Base-by-base conservation (phyloP, 2,113 vertebrate species). In the Pelodiscus sinensis region DNA sequence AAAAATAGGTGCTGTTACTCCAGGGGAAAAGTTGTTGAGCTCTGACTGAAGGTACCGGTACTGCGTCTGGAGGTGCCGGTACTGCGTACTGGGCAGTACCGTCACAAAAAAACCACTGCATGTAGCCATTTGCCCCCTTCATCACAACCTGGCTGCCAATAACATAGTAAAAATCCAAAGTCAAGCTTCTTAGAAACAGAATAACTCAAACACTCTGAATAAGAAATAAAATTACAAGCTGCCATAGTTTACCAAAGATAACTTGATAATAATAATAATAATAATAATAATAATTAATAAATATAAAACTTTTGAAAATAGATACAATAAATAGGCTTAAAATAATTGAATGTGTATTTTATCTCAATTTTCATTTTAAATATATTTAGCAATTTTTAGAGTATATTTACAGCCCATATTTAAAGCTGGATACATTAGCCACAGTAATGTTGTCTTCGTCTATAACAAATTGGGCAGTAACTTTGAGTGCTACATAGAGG, bases 381-480 rank as follows among this genome's bases (percentile, higher is more conserved):
- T 14, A 21, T 87, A 90, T 82, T 93, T 77, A 94, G 57, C 35
- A 4, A 22, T 71, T 55, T 13, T 71, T 55, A 15, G 31, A 60
- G 6, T 65, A 8, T 52, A 25, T 82, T 91, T 92, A 55, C 75
- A 91, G 56, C 5, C 83, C 52, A 73, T 19, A 10, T 9, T 73
- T 16, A 10, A 80, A 90, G 3, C 25, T 84, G 13, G 68, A 44
- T 79, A n/a, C 9, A 52, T 79, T 62, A 68, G 11, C 8, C 24
- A 58, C 6, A n/a, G 21, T 25, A 77, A 86, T 44, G 77, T 52
- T 71, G 80, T 35, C 21, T 8, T 35, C n/a, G 71, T 13, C 22
- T 29, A 62, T 79, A 90, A 24, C 1, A 77, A 62, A 65, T 71
- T 71, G n/a, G 86, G 21, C 44, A 52, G 9, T 52, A 65, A 84